phyloP scores from a whole-genome alignment of 2,113 vertebrate species.

The Bos taurus region ARS-UCD2.0 NC_037332.1:6226501-6227000 shows the following conservation, averaged over 20 bases:
- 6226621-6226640: neutral
- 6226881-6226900: neutral
- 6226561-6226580: conserved; percentile 18
- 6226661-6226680: neutral
- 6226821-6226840: conserved; percentile 2
- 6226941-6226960: conserved; percentile 93
- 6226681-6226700: no score
- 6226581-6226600: neutral
- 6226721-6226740: neutral
- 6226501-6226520: neutral
- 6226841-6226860: neutral
- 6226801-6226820: neutral
- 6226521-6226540: neutral
- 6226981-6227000: conserved; percentile 98
- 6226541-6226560: neutral
- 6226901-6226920: conserved; percentile 39
- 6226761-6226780: neutral
- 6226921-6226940: conserved; percentile 69
- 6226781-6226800: neutral
- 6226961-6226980: conserved; percentile 99
- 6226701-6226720: no score
- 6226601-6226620: neutral
- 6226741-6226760: neutral
- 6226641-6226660: neutral
- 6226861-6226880: neutral